phyloP scores from a whole-genome alignment of 2,797 vertebrate genomes.

The Callimico goeldii region DNA sequence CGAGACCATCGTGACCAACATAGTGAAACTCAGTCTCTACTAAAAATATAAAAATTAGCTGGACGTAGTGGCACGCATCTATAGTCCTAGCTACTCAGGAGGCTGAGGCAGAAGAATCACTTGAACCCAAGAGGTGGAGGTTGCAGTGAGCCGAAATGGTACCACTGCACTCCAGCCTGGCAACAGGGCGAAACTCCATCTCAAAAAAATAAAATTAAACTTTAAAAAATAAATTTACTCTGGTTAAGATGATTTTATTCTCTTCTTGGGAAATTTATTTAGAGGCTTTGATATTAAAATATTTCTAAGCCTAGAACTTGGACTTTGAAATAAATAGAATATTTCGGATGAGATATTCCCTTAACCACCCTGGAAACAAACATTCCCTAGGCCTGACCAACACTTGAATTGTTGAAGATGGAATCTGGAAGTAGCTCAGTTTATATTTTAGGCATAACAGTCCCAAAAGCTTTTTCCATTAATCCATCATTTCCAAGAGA shows the following conservation, averaged over 20 bases:
- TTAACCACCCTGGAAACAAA: slow-evolving; percentile 30
- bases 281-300: neutral
- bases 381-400: neutral
- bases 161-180: no score
- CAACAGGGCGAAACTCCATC: no score
- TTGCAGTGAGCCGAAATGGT: no score
- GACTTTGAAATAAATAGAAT: neutral
- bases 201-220: no score
- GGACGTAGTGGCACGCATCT: no score
- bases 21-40: no score
- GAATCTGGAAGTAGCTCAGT: neutral
- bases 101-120: no score
- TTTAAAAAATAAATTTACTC: neutral
- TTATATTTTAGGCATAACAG: neutral
- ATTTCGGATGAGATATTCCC: neutral
- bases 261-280: neutral
- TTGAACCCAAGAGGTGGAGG: no score
- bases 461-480: neutral
- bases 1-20: no score
- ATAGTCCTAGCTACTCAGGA: no score
- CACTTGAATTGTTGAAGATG: neutral
- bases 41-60: no score
- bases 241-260: slow-evolving; percentile 2
- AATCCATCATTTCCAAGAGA: neutral
- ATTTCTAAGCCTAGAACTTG: neutral